These are phyloP conservation scores for Dipodomys stephensi DNA, from an alignment of 2,113 vertebrate species.

Conservation along the genomic window DNA sequence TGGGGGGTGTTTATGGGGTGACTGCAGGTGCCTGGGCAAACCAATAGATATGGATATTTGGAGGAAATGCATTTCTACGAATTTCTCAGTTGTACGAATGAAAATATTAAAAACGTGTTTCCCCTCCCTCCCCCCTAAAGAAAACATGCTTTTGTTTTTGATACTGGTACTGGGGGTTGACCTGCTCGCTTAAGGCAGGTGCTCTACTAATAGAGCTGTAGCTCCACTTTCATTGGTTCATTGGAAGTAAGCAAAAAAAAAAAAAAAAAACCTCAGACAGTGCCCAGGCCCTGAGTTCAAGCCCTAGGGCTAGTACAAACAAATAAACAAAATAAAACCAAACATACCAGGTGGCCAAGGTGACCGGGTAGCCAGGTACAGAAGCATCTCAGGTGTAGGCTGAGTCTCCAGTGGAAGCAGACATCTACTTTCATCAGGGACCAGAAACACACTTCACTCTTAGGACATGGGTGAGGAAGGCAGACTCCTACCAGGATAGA, in stretches of 20 bases:
- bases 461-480: neutral
- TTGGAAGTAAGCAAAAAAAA: no score
- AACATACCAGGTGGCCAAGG: neutral
- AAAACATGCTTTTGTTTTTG: neutral
- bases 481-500: no score
- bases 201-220: no score
- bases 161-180: no score
- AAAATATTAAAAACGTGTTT: neutral
- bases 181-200: no score
- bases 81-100: neutral
- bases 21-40: neutral
- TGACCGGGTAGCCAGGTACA: neutral
- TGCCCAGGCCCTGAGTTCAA: no score
- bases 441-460: accelerated
- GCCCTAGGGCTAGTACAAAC: no score
- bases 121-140: neutral
- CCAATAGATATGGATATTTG: neutral
- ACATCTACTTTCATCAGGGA: neutral
- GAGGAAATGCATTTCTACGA: neutral
- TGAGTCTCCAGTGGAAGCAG: neutral
- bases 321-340: no score
- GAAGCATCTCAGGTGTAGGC: neutral
- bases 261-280: no score
- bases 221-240: no score
- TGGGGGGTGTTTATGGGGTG: no score